Percentiles rank a stretch among this genome's conserved stretches.
These are phyloP conservation scores for Cephus spinipes DNA, from an alignment of 2,888 invertebrate species.

Conservation along the genomic window DNA sequence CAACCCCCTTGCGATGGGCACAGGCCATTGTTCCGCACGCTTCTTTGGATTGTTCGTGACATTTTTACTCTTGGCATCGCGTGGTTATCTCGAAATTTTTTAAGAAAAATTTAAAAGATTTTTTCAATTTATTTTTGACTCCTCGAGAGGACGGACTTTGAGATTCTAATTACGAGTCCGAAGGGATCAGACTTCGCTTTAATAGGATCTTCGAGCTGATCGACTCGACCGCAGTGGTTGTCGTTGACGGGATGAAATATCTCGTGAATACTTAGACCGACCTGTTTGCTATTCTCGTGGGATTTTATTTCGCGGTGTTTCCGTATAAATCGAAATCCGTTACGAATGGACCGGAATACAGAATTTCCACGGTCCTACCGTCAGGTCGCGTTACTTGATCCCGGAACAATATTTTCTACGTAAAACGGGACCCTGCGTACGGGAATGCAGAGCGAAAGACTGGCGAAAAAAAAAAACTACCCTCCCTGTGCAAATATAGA, in stretches of 20 bases:
- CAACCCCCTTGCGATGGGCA: not conserved
- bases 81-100: not conserved
- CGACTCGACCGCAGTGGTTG: not conserved
- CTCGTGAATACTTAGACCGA: not conserved
- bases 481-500: constrained; percentile 40
- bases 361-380: constrained; percentile 58
- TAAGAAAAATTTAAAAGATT: not conserved
- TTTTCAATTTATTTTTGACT: not conserved
- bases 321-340: constrained; percentile 28
- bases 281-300: constrained; percentile 18
- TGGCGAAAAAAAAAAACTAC: constrained; percentile 25
- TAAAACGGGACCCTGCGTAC: constrained; percentile 11
- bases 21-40: not conserved
- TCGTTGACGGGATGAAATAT: not conserved
- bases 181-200: not conserved
- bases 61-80: not conserved
- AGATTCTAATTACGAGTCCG: not conserved
- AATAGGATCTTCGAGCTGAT: not conserved
- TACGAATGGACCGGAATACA: constrained; percentile 45
- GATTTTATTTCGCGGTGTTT: constrained; percentile 16
- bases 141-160: not conserved
- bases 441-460: not conserved
- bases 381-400: constrained; percentile 52
- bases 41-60: not conserved
- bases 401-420: constrained; percentile 44